Conservation (phyloP, 2,888 invertebrate genomes). For the Linnaemya vulpina region DNA sequence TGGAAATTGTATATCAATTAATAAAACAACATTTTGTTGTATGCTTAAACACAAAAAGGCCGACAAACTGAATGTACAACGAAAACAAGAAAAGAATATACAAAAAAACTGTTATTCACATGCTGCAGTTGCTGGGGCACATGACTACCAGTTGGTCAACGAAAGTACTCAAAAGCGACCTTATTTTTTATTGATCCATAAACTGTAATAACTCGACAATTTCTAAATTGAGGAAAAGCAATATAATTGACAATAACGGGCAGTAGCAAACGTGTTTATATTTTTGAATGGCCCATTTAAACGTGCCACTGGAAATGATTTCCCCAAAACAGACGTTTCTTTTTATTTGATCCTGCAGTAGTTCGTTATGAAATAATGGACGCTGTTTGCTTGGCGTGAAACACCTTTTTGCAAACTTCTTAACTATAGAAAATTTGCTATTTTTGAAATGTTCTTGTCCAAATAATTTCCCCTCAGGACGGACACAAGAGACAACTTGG, state of each 20-base stretch:
- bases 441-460: not conserved
- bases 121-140: not conserved
- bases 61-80: slow-evolving; percentile 43
- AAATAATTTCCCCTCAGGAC: too few species aligned
- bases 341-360: not conserved
- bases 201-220: slow-evolving; percentile 36
- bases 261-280: not conserved
- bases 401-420: slow-evolving; percentile 26
- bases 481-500: too few species aligned
- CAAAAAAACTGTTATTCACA: not conserved
- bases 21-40: slow-evolving; percentile 67
- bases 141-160: slow-evolving; percentile 52
- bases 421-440: not conserved
- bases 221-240: slow-evolving; percentile 12
- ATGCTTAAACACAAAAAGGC: slow-evolving; percentile 44
- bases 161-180: slow-evolving; percentile 44
- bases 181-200: slow-evolving; percentile 31
- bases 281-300: not conserved
- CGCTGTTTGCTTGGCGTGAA: slow-evolving; percentile 12
- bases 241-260: slow-evolving; percentile 12
- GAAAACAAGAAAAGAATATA: not conserved
- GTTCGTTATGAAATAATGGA: not conserved
- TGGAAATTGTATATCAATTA: slow-evolving; percentile 74
- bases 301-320: not conserved
- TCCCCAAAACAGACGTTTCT: not conserved